Evolutionary conservation across 2,113 vertebrate species (phyloP).

Genomic region (Osmerus eperlanus): DNA sequence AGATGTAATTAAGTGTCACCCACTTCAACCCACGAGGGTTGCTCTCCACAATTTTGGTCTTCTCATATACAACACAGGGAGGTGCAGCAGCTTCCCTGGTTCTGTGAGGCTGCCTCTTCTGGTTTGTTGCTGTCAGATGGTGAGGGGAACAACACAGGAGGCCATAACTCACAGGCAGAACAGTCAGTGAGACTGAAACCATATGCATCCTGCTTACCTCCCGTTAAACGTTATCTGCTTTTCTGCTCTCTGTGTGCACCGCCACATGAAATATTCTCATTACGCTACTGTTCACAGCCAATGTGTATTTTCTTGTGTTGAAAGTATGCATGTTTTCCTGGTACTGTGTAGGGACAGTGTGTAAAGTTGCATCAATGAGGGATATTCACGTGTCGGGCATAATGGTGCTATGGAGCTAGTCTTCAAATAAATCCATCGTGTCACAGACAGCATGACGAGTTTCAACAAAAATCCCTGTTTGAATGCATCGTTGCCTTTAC

Average conservation of each 20-base stretch:
- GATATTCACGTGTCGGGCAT: not conserved
- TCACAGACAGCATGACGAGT: constrained; percentile 12
- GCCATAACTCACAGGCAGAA: constrained; percentile 15
- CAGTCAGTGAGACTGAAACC: not conserved
- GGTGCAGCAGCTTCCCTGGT: too few species aligned
- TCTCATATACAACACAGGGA: too few species aligned
- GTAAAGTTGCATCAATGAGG: not conserved
- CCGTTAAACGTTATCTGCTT: not conserved
- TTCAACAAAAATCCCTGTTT: constrained; percentile 51
- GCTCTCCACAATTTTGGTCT: too few species aligned
- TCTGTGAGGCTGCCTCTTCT: constrained; percentile 21
- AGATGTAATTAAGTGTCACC: too few species aligned
- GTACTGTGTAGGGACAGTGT: not conserved
- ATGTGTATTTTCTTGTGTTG: too few species aligned
- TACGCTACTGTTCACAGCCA: not conserved
- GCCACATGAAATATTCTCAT: constrained; percentile 1
- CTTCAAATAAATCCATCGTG: not conserved
- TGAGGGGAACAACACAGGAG: not conserved
- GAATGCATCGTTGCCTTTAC: constrained; percentile 27
- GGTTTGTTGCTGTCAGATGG: constrained; percentile 28
- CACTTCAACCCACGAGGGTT: too few species aligned
- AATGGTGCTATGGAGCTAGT: too few species aligned
- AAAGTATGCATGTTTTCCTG: not conserved
- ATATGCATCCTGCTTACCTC: not conserved
- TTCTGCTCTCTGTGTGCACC: not conserved